Conservation (phyloP, 2,113 vertebrate species). For the Solenodon paradoxus region DNA sequence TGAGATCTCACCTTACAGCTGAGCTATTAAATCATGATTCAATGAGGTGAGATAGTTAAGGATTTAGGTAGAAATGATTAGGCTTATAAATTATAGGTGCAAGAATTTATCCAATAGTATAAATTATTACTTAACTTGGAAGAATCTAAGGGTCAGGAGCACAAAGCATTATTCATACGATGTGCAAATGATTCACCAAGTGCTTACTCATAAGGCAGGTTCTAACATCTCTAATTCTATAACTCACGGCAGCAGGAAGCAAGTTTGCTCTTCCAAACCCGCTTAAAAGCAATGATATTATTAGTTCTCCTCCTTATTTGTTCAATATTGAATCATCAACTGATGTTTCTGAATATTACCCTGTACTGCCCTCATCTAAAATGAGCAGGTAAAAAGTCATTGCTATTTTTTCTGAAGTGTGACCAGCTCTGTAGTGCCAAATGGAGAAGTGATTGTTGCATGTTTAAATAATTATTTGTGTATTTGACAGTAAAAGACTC, state of each 20-base stretch:
- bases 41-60: conserved; percentile 8
- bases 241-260: background rate
- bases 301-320: background rate
- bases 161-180: conserved; percentile 23
- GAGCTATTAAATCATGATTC: conserved; percentile 49
- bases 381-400: background rate
- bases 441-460: conserved; percentile 14
- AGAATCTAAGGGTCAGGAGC: conserved; percentile 46
- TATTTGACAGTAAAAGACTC: conserved; percentile 17
- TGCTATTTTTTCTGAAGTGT: background rate
- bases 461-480: conserved; percentile 36
- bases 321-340: background rate
- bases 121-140: conserved; percentile 45
- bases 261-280: conserved; percentile 9
- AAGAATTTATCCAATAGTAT: conserved; percentile 22
- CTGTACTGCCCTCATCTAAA: background rate
- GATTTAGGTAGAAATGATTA: conserved; percentile 26
- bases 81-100: conserved; percentile 45
- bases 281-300: background rate
- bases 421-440: background rate
- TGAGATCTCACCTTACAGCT: conserved; percentile 25
- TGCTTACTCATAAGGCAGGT: background rate
- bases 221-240: conserved; percentile 38
- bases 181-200: conserved; percentile 1
- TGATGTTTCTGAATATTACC: background rate